A percentile compares a stretch with the other conserved stretches of the same genome.
phyloP scores from a whole-genome alignment of 1,140 invertebrate species.

The Drosophila tristis region DNA sequence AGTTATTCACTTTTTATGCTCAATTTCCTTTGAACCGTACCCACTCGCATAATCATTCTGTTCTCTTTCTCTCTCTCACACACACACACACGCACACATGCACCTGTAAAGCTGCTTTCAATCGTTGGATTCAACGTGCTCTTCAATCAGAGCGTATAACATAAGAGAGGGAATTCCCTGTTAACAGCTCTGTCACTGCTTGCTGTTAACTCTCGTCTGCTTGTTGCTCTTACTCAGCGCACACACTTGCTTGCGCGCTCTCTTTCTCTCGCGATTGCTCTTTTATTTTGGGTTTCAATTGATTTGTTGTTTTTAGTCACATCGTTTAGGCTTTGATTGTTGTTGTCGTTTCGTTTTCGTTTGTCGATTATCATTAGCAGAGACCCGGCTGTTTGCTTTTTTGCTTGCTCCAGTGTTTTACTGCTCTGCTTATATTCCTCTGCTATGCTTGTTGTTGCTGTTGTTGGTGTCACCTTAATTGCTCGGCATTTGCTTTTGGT shows the following conservation, averaged over 20 bases:
- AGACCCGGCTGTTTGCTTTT: too few species aligned
- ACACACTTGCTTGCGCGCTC: not conserved
- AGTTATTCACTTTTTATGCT: slow-evolving; percentile 79
- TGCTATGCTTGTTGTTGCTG: slow-evolving; percentile 22
- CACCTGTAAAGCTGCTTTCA: slow-evolving; percentile 22
- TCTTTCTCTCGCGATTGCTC: slow-evolving; percentile 8
- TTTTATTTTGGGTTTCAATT: slow-evolving; percentile 52
- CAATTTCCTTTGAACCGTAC: slow-evolving; percentile 73
- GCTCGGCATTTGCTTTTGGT: slow-evolving; percentile 27
- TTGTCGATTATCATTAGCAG: slow-evolving; percentile 67
- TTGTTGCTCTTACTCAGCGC: not conserved
- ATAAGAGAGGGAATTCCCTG: slow-evolving; percentile 50
- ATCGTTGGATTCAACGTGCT: slow-evolving; percentile 28
- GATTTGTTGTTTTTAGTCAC: slow-evolving; percentile 52
- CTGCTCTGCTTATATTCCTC: too few species aligned
- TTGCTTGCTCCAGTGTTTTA: too few species aligned
- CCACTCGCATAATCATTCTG: not conserved
- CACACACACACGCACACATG: not conserved
- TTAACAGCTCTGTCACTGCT: too few species aligned
- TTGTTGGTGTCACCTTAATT: slow-evolving; percentile 37
- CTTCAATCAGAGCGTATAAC: slow-evolving; percentile 22
- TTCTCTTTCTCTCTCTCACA: not conserved
- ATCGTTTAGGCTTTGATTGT: slow-evolving; percentile 21
- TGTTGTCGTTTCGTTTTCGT: slow-evolving; percentile 30
- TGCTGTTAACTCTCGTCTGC: not conserved